Base-by-base conservation (phyloP, 35 echinoderm and acorn worm species). In the Ptychodera flava region DNA sequence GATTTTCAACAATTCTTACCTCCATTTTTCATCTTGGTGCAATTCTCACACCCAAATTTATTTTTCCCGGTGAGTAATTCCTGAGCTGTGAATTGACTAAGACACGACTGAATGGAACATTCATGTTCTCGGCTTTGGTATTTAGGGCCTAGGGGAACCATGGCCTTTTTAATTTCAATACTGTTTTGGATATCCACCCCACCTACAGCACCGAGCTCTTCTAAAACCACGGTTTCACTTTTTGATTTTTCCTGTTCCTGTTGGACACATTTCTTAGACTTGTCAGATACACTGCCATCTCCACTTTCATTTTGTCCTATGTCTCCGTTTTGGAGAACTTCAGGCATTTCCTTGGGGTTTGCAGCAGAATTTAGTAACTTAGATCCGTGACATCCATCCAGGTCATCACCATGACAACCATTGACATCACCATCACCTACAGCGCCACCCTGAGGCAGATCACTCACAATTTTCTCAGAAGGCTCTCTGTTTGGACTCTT, bases 21-120 rank as follows among this genome's bases (percentile, higher is more conserved):
- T 36, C 33, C 37, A 38, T 82, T 80, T 30, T 87, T 90, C 76
- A 90, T 90, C 31, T 85, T 32, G 0, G 96, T 88, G 79, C 96
- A 99, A 80, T 80, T 87, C 82, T 99, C 96, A 33, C 96, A 99
- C 22, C 96, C 96, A 92, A 99, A 99, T 76, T 88, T 90, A 77
- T 99, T 99, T 0, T 92, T 29, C 14, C 96, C 96, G 35, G 96
- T 99, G 29, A 99, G 83, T 35, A 91, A 91, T 33, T 99, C 96
- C 12, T 92, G 96, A 0, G 88, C 85, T 29, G 96, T 99, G 77
- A 99, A 99, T 82, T 99, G 96, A 79, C 90, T 94, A 27, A 99
- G 93, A 79, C 96, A 99, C 16, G 96, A 94, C 85, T 93, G 38
- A 14, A 99, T 90, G 16, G 96, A 99, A 53, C 96, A 99, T 79